A percentile compares a stretch with the other conserved stretches of the same genome.
Conservation (phyloP, 2,888 invertebrate genomes). For the Leptarthrus brevirostris region DNA sequence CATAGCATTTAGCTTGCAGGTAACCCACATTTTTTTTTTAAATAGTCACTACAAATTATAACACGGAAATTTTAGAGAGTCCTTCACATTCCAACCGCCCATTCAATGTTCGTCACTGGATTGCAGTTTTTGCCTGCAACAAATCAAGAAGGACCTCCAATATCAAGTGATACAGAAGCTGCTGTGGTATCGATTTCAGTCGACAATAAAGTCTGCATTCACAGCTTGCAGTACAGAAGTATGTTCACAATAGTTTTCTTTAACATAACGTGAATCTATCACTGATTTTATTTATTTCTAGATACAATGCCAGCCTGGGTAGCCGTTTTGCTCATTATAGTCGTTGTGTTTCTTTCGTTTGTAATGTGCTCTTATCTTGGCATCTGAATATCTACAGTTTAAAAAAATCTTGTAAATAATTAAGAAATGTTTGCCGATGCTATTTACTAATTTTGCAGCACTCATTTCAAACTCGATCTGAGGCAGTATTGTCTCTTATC, state of each 20-base stretch:
- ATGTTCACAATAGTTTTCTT: conserved; percentile 64
- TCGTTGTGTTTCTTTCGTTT: conserved; percentile 83
- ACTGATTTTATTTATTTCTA: conserved; percentile 66
- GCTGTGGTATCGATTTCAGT: conserved; percentile 95
- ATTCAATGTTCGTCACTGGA: conserved; percentile 97
- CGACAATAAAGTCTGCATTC: conserved; percentile 92
- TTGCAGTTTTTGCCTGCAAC: conserved; percentile 88
- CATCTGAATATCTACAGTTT: conserved; percentile 73
- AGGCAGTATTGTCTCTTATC: neutral
- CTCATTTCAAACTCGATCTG: too few relatives aligned
- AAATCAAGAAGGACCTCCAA: conserved; percentile 76
- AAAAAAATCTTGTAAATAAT: too few relatives aligned
- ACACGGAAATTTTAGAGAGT: conserved; percentile 78
- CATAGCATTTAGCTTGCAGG: conserved; percentile 91
- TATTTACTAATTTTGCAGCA: too few relatives aligned
- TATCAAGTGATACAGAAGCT: conserved; percentile 81
- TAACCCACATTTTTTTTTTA: too few relatives aligned
- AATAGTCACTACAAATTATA: too few relatives aligned
- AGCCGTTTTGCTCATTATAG: conserved; percentile 79
- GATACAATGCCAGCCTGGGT: conserved; percentile 86
- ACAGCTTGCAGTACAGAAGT: conserved; percentile 85
- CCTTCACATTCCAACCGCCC: conserved; percentile 84
- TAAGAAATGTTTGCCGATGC: too few relatives aligned
- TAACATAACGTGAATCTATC: neutral
- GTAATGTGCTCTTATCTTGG: conserved; percentile 85